Conservation (phyloP, 2,797 vertebrate species). For the Melanotaenia parkinsoni region DNA sequence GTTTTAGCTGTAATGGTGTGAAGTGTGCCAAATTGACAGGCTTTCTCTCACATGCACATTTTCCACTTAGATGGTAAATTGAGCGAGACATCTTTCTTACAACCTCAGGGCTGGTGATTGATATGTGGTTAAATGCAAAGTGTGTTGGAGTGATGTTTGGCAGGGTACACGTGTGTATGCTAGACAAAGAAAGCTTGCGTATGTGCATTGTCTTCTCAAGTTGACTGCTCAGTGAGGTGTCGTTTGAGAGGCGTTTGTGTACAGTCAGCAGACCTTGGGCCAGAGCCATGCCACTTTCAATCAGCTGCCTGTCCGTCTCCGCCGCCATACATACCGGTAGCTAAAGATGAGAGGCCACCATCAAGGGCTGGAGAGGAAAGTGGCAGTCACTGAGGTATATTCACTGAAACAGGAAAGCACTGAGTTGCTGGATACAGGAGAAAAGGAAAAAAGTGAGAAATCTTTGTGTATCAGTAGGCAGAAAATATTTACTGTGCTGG, state of each 20-base stretch:
- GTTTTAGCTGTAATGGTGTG: conserved; percentile 51
- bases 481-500: conserved; percentile 38
- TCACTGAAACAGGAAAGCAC: conserved; percentile 54
- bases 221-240: conserved; percentile 62
- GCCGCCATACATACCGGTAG: conserved; percentile 65
- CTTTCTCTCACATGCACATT: conserved; percentile 59
- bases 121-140: conserved; percentile 58
- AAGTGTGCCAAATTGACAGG: conserved; percentile 67
- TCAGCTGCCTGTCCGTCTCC: conserved; percentile 75
- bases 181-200: conserved; percentile 59
- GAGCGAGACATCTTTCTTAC: conserved; percentile 67
- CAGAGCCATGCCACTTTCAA: conserved; percentile 81
- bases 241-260: conserved; percentile 74
- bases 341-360: conserved; percentile 62
- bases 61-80: conserved; percentile 61
- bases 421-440: conserved; percentile 24
- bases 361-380: conserved; percentile 65
- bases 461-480: conserved; percentile 23
- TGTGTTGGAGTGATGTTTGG: conserved; percentile 28
- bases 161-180: conserved; percentile 11
- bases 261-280: conserved; percentile 83
- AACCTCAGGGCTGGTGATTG: conserved; percentile 69
- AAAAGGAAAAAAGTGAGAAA: conserved; percentile 17
- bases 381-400: conserved; percentile 66
- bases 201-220: conserved; percentile 73